Evolutionary conservation across 2,797 vertebrate genomes (phyloP).

Genomic region (Simalia tracyae): DNA sequence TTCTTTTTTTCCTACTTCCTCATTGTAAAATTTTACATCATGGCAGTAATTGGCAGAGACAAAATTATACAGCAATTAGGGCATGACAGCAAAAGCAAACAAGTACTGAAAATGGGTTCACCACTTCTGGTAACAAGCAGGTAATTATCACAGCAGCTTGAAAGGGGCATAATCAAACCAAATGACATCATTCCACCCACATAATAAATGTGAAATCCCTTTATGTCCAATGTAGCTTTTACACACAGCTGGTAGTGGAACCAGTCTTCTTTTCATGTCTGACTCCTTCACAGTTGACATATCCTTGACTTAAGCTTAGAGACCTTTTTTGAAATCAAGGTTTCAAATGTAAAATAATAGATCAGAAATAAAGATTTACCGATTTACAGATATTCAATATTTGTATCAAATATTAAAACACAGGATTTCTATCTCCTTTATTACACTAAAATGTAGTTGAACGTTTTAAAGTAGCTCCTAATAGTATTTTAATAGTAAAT

Average conservation of each 20-base stretch:
- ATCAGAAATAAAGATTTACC: neutral
- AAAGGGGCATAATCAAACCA: constrained; percentile 71
- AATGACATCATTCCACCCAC: constrained; percentile 69
- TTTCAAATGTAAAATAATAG: constrained; percentile 20
- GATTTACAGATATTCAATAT: constrained; percentile 10
- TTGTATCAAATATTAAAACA: neutral
- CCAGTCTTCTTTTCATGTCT: constrained; percentile 34
- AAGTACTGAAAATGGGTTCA: constrained; percentile 69
- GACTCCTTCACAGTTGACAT: constrained; percentile 47
- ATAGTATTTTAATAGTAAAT: neutral
- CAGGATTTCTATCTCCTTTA: rapidly evolving
- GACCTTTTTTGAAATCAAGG: constrained; percentile 40
- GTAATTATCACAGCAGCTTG: constrained; percentile 72
- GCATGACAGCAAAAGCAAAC: constrained; percentile 70
- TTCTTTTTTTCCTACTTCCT: constrained; percentile 60
- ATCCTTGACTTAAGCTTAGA: constrained; percentile 40
- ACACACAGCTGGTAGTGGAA: constrained; percentile 65
- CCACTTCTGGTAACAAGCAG: constrained; percentile 70
- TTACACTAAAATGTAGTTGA: neutral
- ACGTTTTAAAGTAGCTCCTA: neutral
- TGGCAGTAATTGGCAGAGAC: constrained; percentile 68
- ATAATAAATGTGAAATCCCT: constrained; percentile 66
- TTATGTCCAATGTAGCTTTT: constrained; percentile 58
- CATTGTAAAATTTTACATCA: constrained; percentile 64
- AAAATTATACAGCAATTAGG: constrained; percentile 71